phyloP scores from a whole-genome alignment of 2,888 invertebrate genomes.

The Nymphalis urticae region DNA sequence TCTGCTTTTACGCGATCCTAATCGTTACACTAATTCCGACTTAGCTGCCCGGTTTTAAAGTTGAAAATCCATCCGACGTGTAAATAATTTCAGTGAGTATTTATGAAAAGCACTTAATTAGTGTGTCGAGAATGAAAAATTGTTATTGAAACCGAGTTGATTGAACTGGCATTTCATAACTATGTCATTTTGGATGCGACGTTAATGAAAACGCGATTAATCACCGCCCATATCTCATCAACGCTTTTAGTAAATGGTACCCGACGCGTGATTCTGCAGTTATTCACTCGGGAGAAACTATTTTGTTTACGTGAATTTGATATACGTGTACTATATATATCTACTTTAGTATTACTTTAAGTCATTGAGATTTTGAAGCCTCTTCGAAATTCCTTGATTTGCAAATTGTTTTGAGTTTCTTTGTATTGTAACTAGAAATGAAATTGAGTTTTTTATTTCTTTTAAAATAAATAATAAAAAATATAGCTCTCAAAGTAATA shows the following conservation, averaged over 20 bases:
- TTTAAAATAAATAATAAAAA: too few relatives aligned
- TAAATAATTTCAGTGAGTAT: slow-evolving; percentile 57
- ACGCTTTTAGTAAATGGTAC: slow-evolving; percentile 59
- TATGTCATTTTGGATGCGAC: slow-evolving; percentile 78
- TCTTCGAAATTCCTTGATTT: too few relatives aligned
- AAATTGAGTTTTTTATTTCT: too few relatives aligned
- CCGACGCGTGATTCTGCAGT: slow-evolving; percentile 61
- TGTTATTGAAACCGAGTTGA: slow-evolving; percentile 80
- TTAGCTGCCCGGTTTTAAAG: slow-evolving; percentile 49
- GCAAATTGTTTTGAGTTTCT: too few relatives aligned
- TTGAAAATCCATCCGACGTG: slow-evolving; percentile 45
- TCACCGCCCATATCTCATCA: slow-evolving; percentile 58
- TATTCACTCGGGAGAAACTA: slow-evolving; percentile 43
- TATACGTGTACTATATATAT: slow-evolving; percentile 2
- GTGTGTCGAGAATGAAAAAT: slow-evolving; percentile 81
- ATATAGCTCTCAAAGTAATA: too few relatives aligned
- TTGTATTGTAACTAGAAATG: too few relatives aligned
- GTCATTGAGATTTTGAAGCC: neutral
- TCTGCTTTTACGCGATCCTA: slow-evolving; percentile 55
- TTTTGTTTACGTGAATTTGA: slow-evolving; percentile 46
- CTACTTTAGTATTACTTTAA: neutral
- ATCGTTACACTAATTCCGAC: slow-evolving; percentile 48
- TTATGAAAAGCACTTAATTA: slow-evolving; percentile 81
- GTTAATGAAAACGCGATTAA: slow-evolving; percentile 76
- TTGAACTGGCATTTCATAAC: slow-evolving; percentile 79